Evolutionary conservation across 2,888 invertebrate genomes (phyloP).

Genomic region (Chesias legatella): DNA sequence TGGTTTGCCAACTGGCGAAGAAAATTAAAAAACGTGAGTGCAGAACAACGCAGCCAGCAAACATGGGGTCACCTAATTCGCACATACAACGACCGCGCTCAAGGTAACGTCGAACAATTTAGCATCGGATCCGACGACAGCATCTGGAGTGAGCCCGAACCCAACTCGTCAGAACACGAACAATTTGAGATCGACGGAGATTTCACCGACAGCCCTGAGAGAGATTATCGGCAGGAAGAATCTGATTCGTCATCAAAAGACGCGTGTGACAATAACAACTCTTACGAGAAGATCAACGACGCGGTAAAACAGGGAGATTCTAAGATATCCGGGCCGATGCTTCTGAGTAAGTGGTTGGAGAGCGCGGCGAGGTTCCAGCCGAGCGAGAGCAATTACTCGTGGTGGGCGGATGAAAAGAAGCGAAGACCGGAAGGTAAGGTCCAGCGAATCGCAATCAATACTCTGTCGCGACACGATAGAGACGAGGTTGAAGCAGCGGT

Average conservation of each 20-base stretch:
- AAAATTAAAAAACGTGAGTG: constrained; percentile 87
- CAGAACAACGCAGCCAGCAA: constrained; percentile 83
- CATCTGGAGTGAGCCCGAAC: constrained; percentile 87
- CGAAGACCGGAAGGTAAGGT: constrained; percentile 50
- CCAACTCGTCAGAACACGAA: constrained; percentile 44
- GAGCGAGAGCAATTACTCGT: constrained; percentile 85
- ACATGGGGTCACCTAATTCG: constrained; percentile 88
- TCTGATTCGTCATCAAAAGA: constrained; percentile 59
- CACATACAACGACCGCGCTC: constrained; percentile 86
- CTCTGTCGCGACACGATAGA: constrained; percentile 77
- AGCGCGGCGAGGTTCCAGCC: constrained; percentile 88
- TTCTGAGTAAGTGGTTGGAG: constrained; percentile 87
- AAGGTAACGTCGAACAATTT: constrained; percentile 89
- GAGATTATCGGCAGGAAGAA: constrained; percentile 51
- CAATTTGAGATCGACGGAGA: constrained; percentile 48
- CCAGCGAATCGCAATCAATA: constrained; percentile 47
- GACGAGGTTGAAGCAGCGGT: constrained; percentile 89
- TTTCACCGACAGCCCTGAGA: constrained; percentile 50
- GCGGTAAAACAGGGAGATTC: constrained; percentile 33
- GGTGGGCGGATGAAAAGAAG: constrained; percentile 77
- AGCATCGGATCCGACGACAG: constrained; percentile 89
- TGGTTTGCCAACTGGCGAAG: constrained; percentile 93
- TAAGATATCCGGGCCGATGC: constrained; percentile 76
- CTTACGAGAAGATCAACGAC: constrained; percentile 35
- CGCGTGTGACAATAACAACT: constrained; percentile 61